Base-by-base conservation (phyloP, 2,113 vertebrate genomes). In the Leiothrix lutea region DNA sequence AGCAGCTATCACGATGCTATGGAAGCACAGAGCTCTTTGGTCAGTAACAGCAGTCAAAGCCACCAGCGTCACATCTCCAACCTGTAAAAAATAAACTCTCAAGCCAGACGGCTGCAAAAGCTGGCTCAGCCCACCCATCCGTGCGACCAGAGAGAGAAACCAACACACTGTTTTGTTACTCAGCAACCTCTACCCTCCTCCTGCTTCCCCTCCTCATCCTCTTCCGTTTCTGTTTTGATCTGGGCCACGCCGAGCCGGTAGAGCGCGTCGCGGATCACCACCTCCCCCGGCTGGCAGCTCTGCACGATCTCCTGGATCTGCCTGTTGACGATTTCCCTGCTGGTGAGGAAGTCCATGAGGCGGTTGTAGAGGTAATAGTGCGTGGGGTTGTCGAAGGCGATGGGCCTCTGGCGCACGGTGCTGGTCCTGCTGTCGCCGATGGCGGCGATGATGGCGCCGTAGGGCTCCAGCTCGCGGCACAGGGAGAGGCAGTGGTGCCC, bases 361-460 rank as follows among this genome's bases (percentile, higher is more conserved):
- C 99, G 98, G 96, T 99, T 99, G 97, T 99, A 99, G 86, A 99
- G 99, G 98, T 99, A 99, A 98, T 99, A 99, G 96, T 99, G 99
- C 1, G 99, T 99, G 5, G 99, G 98, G 14, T 99, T 99, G 94
- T 98, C 98, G 19, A 99, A 99, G 95, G 97, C 97, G 36, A 99
- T 97, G 48, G 98, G 96, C 72, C 95, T 97, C 35, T 95, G 98
- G 53, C 97, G 98, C 57, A 96, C 14, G 14, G 16, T 86, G 83
- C 92, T 97, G 4, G 97, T 94, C n/a, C 95, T 98, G 95, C 97
- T 98, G 62, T 97, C 97, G 1, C 29, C 17, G 16, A 98, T 95
- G 38, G 98, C 97, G 8, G 96, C 66, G 18, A 98, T 96, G 88
- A 98, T 38, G 80, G 96, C 67, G 3, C 97, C 3, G 25, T 99